Conservation (phyloP, 2,888 invertebrate genomes). For the Bursaphelenchus okinawaensis region DNA sequence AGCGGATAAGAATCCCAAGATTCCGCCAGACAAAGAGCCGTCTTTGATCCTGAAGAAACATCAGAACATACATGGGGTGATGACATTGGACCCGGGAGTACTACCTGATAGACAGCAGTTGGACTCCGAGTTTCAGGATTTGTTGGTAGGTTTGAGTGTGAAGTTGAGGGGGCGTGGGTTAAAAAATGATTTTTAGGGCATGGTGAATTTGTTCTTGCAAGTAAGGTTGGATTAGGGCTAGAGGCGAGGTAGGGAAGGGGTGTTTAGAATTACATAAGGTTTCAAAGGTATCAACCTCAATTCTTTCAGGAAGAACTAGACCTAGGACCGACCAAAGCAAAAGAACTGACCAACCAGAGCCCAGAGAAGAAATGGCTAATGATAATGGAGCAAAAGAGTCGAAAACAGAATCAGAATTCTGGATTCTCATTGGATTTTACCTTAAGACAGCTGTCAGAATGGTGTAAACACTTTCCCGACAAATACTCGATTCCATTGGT, state of each 20-base stretch:
- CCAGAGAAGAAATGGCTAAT: constrained; percentile 47
- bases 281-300: no score
- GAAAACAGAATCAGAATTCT: constrained; percentile 7
- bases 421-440: not conserved
- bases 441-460: constrained; percentile 13
- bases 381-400: constrained; percentile 31
- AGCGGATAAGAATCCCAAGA: constrained; percentile 15
- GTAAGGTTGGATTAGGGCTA: no score
- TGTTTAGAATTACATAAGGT: no score
- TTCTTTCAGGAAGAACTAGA: constrained; percentile 37
- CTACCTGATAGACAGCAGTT: constrained; percentile 9
- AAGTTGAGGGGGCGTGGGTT: no score
- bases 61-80: not conserved
- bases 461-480: constrained; percentile 27
- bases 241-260: no score
- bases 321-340: constrained; percentile 43
- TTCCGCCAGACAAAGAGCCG: constrained; percentile 22
- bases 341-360: constrained; percentile 40
- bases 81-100: constrained; percentile 6
- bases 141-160: no score
- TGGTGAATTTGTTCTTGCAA: no score
- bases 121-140: constrained; percentile 11
- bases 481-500: constrained; percentile 33
- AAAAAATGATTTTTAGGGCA: no score
- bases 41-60: not conserved